Base-by-base conservation (phyloP, 2,888 invertebrate species). In the Coenonympha arcania region DNA sequence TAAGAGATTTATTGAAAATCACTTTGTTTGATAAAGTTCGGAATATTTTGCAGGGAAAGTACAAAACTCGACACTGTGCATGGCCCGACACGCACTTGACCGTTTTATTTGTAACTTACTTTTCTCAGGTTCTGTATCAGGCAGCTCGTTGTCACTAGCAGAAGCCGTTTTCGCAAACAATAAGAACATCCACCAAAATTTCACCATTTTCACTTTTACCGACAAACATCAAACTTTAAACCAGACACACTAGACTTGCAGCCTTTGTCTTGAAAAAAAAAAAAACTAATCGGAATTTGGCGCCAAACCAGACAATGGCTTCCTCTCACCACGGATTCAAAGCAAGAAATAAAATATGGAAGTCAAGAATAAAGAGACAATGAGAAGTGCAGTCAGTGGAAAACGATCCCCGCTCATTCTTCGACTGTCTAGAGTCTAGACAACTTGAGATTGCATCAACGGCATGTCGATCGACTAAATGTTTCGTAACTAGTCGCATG, bases 171-270 rank as follows among this genome's bases (percentile, higher is more conserved):
- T 83, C 69, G 81, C 79, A 66, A 82, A 79, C 59, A 85, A 73
- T 65, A 86, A 70, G 66, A 83, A 82, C 81, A 86, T 76, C 86
- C 86, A 86, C 86, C 84, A 85, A 60, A 83, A 83, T 71, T 69
- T 82, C 83, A 83, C 78, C 83, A 85, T 84, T 73, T 65, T 79
- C 71, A 76, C 72, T 68, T 71, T 66, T 71, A 67, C 67, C 65
- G 63, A 63, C 64, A 71, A 65, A 76, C 84, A 85, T 79, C 67
- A 76, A 77, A 75, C 26, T 19, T 31, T 18, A 4, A 28, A 43
- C 15, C 24, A 15, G 16, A 4, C 63, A 63, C 47, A 63, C 58
- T 56, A 55, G 57, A 64, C 62, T 37, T 11, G 1, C 15, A 9
- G 63, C 61, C 52, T 47, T 56, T 50, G 44, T 48, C 42, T 34